A percentile compares a stretch with the other conserved stretches of the same genome.
phyloP scores from a whole-genome alignment of 2,888 invertebrate species.

The Muschampia plurimacula region DNA sequence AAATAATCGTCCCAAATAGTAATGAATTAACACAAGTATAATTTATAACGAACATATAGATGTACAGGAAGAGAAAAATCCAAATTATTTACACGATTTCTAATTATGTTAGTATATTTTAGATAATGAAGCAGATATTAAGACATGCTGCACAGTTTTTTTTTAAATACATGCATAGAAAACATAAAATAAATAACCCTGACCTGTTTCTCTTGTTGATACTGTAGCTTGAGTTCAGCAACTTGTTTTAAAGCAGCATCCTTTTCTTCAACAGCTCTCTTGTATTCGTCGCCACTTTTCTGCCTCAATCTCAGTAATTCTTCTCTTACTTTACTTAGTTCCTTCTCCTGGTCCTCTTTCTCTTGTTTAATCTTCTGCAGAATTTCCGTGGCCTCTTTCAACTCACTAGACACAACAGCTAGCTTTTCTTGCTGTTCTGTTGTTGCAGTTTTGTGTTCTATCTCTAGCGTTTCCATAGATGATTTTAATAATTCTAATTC shows the following conservation, averaged over 20 bases:
- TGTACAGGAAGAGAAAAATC: background rate
- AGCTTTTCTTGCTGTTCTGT: constrained; percentile 75
- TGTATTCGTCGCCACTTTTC: constrained; percentile 74
- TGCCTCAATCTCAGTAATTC: constrained; percentile 68
- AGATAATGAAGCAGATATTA: background rate
- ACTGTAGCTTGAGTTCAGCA: constrained; percentile 62
- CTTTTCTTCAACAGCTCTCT: constrained; percentile 69
- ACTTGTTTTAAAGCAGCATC: constrained; percentile 69
- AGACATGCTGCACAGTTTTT: background rate
- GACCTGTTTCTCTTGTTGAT: constrained; percentile 77
- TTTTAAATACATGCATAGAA: constrained; percentile 21
- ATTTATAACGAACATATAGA: constrained; percentile 2
- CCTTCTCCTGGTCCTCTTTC: constrained; percentile 66
- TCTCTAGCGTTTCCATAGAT: constrained; percentile 73
- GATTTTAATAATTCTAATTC: constrained; percentile 76
- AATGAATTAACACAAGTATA: constrained; percentile 8
- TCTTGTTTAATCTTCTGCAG: constrained; percentile 66
- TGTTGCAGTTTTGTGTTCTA: constrained; percentile 74
- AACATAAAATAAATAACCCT: constrained; percentile 50
- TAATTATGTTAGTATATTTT: constrained; percentile 10
- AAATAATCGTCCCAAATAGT: constrained; percentile 20
- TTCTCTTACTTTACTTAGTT: constrained; percentile 68
- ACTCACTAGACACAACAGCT: constrained; percentile 62
- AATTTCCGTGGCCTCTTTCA: constrained; percentile 71
- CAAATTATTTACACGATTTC: background rate